Conservation (phyloP, 92 coral and sea anemone genomes). For the Paragorgia papillata region DNA sequence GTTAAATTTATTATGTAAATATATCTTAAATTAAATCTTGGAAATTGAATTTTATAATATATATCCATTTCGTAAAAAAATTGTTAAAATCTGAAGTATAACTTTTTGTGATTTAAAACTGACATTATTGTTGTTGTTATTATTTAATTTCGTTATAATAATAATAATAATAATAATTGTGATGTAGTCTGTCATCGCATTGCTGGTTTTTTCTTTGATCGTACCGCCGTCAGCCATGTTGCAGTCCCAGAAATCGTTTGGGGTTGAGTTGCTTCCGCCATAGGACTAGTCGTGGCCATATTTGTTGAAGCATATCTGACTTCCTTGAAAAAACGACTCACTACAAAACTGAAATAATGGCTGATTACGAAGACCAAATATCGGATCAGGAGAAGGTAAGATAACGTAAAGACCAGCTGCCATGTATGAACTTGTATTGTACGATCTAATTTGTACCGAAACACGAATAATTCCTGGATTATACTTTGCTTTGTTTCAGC, state of each 20-base stretch:
- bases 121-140: too few relatives aligned
- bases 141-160: too few relatives aligned
- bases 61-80: too few relatives aligned
- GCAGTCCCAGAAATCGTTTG: conserved; percentile 16
- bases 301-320: conserved; percentile 25
- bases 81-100: too few relatives aligned
- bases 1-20: too few relatives aligned
- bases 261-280: conserved; percentile 25
- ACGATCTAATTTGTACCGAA: conserved; percentile 13
- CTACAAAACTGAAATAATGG: conserved; percentile 62
- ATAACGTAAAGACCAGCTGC: conserved; percentile 1
- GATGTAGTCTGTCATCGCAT: neutral
- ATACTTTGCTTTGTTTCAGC: conserved; percentile 62
- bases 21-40: too few relatives aligned
- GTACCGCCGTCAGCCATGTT: too few relatives aligned
- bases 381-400: conserved; percentile 93
- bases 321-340: conserved; percentile 12
- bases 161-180: too few relatives aligned
- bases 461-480: conserved; percentile 19
- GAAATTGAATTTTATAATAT: too few relatives aligned
- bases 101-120: too few relatives aligned
- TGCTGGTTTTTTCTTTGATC: neutral
- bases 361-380: conserved; percentile 91
- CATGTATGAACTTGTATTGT: neutral
- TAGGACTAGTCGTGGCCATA: conserved; percentile 35